Evolutionary conservation across 2,888 invertebrate species (phyloP).

Genomic region (Geotrupes spiniger): DNA sequence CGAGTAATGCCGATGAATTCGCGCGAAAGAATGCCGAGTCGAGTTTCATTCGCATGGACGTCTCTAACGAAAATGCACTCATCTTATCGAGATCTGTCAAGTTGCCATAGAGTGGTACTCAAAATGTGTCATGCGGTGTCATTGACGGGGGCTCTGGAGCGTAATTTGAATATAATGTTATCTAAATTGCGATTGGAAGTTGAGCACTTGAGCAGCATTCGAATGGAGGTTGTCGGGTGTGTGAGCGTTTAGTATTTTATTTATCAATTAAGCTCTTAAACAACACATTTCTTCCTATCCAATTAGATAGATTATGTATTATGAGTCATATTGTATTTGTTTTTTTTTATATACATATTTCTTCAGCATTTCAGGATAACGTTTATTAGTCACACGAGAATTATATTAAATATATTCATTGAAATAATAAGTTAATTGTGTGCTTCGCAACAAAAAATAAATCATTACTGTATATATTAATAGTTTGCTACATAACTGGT

Average conservation of each 20-base stretch:
- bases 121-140: conserved; percentile 36
- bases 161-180: conserved; percentile 41
- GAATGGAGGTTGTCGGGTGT: conserved; percentile 27
- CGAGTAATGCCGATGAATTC: conserved; percentile 17
- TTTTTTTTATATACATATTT: too few relatives aligned
- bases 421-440: too few relatives aligned
- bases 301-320: too few relatives aligned
- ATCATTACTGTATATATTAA: too few relatives aligned
- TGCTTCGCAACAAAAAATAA: too few relatives aligned
- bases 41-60: neutral
- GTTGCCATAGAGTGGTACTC: conserved; percentile 41
- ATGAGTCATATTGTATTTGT: too few relatives aligned
- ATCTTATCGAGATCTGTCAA: conserved; percentile 46
- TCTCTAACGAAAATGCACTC: conserved; percentile 11
- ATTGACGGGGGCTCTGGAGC: conserved; percentile 32
- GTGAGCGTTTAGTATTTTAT: conserved; percentile 4
- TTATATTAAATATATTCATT: too few relatives aligned
- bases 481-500: too few relatives aligned
- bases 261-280: too few relatives aligned
- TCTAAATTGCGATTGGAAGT: conserved; percentile 33
- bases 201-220: conserved; percentile 13
- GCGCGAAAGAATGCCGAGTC: conserved; percentile 3
- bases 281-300: too few relatives aligned
- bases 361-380: too few relatives aligned
- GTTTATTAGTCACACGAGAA: too few relatives aligned